Conservation (phyloP, 1,140 invertebrate species). For the Octopus sinensis region DNA sequence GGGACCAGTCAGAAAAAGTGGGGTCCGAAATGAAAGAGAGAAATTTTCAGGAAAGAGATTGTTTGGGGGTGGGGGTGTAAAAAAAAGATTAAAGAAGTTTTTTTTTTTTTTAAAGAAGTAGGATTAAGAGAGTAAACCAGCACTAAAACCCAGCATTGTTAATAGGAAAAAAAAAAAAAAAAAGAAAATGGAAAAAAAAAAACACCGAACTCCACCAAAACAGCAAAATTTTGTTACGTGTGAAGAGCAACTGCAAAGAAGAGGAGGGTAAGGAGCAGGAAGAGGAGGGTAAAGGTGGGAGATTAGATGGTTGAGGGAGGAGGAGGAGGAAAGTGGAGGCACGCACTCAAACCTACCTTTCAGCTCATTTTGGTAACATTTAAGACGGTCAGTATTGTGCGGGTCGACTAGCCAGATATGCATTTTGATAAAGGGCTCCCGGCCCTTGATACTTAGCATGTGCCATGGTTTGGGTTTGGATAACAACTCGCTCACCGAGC, state of each 20-base stretch:
- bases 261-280: neutral
- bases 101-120: too few species aligned
- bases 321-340: slow-evolving; percentile 1
- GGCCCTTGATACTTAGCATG: slow-evolving; percentile 96
- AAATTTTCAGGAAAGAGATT: too few species aligned
- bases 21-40: too few species aligned
- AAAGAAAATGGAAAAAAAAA: too few species aligned
- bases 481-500: slow-evolving; percentile 92
- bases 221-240: too few species aligned
- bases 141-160: too few species aligned
- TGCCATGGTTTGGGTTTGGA: slow-evolving; percentile 99
- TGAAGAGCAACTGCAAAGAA: neutral
- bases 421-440: slow-evolving; percentile 98
- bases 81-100: too few species aligned
- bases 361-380: slow-evolving; percentile 54
- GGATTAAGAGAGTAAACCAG: too few species aligned
- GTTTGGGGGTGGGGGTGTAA: too few species aligned
- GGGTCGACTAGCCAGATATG: slow-evolving; percentile 93
- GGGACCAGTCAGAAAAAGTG: too few species aligned
- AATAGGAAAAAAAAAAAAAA: too few species aligned
- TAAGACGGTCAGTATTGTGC: slow-evolving; percentile 81
- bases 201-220: too few species aligned
- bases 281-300: neutral
- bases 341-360: slow-evolving; percentile 49
- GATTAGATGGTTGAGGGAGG: neutral